Conservation (phyloP, 2,797 vertebrate species). For the Hafferia zeledoni region DNA sequence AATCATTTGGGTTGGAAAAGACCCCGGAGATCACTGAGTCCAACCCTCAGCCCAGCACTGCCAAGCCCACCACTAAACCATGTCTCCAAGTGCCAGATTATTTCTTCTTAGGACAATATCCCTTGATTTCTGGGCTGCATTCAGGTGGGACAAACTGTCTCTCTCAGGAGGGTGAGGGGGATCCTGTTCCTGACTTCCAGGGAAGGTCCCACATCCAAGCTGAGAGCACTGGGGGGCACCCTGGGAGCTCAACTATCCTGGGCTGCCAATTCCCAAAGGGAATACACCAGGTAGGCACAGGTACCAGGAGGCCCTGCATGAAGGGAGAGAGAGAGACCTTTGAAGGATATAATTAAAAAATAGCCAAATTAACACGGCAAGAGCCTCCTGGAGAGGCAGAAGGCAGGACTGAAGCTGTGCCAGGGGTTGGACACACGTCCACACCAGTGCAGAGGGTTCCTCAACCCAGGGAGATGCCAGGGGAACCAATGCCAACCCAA, state of each 20-base stretch:
- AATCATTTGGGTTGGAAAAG: neutral
- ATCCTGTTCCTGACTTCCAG: neutral
- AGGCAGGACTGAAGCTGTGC: neutral
- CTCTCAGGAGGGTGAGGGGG: neutral
- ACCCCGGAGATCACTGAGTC: neutral
- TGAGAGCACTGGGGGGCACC: neutral
- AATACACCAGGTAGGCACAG: neutral
- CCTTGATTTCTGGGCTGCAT: neutral
- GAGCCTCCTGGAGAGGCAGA: neutral
- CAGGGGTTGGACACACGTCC: rapidly evolving
- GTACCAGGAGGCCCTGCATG: neutral
- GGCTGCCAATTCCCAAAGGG: neutral
- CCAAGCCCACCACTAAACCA: neutral
- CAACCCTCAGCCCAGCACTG: neutral
- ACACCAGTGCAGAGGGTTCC: too few species aligned
- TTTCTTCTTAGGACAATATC: neutral
- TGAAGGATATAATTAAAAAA: neutral
- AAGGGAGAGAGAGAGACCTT: neutral
- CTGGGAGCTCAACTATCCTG: neutral
- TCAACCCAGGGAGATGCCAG: rapidly evolving
- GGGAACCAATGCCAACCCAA: neutral
- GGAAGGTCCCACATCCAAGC: neutral
- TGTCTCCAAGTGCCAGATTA: neutral
- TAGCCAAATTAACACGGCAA: neutral
- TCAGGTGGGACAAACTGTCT: neutral